A percentile compares a stretch with the other conserved stretches of the same genome.
These are phyloP conservation scores for Eupithecia exiguata DNA, from an alignment of 2,888 invertebrate species.

Conservation along the genomic window DNA sequence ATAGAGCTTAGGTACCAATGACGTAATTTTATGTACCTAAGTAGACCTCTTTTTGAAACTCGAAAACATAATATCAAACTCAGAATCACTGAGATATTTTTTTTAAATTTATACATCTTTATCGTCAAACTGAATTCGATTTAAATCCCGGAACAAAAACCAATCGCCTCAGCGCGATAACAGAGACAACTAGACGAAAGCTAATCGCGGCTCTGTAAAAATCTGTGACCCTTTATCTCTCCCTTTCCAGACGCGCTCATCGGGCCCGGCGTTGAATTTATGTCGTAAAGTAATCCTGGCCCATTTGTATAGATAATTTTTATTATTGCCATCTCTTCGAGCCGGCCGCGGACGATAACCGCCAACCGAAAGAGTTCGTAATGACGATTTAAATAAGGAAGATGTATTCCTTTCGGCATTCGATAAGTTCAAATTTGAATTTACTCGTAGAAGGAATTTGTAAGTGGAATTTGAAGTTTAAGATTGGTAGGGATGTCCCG, in stretches of 20 bases:
- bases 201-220: conserved; percentile 67
- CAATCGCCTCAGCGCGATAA: conserved; percentile 40
- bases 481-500: conserved; percentile 62
- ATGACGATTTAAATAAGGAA: conserved; percentile 84
- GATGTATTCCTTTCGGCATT: conserved; percentile 79
- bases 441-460: conserved; percentile 66
- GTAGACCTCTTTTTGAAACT: background rate
- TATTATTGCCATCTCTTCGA: conserved; percentile 83
- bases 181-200: conserved; percentile 63
- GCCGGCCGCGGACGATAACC: conserved; percentile 79
- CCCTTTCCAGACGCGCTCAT: conserved; percentile 75
- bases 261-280: conserved; percentile 82
- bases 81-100: background rate
- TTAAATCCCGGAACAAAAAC: conserved; percentile 32
- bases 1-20: background rate
- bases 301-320: conserved; percentile 85
- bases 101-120: conserved; percentile 17
- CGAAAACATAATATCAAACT: background rate
- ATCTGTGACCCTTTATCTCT: conserved; percentile 82
- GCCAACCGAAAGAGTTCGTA: conserved; percentile 81
- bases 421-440: conserved; percentile 77
- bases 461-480: conserved; percentile 64
- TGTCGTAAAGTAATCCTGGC: conserved; percentile 81
- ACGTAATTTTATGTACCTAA: background rate
- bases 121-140: conserved; percentile 16